Conservation (phyloP, 2,888 invertebrate genomes). For the Leuctra nigra region DNA sequence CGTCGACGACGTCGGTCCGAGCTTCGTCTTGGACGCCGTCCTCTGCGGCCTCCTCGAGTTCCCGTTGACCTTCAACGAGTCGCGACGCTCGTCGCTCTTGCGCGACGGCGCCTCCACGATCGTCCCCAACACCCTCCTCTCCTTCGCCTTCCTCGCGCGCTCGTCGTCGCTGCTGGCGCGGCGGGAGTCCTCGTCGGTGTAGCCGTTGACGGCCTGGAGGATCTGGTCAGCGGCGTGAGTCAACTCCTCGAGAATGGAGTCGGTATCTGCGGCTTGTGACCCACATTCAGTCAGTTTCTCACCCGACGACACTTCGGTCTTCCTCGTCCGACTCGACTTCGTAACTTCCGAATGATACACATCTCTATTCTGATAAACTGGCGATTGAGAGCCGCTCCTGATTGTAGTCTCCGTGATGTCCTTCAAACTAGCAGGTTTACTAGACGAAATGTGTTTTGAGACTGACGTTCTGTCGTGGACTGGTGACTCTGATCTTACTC, state of each 20-base stretch:
- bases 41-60: not conserved
- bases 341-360: not conserved
- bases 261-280: conserved; percentile 4
- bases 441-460: not conserved
- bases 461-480: not conserved
- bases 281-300: not conserved
- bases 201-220: conserved; percentile 47
- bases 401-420: not conserved
- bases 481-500: not conserved
- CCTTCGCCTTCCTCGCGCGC: conserved; percentile 31
- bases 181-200: conserved; percentile 44
- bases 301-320: not conserved
- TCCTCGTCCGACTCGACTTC: not conserved
- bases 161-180: conserved; percentile 36
- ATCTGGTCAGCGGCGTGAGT: conserved; percentile 54
- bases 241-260: conserved; percentile 47
- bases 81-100: not conserved
- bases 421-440: not conserved
- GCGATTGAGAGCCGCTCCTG: conserved; percentile 8
- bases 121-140: conserved; percentile 26
- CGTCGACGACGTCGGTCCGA: conserved; percentile 38
- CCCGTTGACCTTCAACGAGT: not conserved
- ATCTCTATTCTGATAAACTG: conserved; percentile 20
- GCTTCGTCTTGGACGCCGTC: conserved; percentile 31
- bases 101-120: conserved; percentile 27